phyloP scores from a whole-genome alignment of 2,797 vertebrate genomes.

The Myoxocephalus aenaeus region DNA sequence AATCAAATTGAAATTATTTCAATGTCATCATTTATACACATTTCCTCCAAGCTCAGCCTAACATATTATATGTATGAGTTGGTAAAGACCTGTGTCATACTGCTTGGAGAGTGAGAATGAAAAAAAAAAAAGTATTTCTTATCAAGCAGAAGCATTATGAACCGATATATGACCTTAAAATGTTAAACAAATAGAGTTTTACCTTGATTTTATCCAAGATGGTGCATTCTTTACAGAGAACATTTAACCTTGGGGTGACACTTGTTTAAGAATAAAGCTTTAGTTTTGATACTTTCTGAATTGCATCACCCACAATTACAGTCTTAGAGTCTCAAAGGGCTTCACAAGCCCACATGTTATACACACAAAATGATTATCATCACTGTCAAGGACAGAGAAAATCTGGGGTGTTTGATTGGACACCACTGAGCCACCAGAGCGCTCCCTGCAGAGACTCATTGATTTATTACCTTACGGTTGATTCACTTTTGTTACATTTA shows the following conservation, averaged over 20 bases:
- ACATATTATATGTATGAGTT: no score
- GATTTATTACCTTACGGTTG: background rate
- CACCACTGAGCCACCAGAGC: background rate
- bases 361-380: slow-evolving; percentile 5
- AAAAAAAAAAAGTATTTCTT: no score
- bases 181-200: background rate
- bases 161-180: background rate
- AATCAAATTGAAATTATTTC: background rate
- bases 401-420: background rate
- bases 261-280: background rate
- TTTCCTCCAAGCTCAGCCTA: background rate
- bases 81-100: no score
- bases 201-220: no score
- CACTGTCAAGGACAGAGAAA: background rate
- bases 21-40: background rate
- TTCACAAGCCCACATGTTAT: background rate
- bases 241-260: background rate
- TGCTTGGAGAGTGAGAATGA: no score
- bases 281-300: background rate
- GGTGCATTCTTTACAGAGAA: background rate
- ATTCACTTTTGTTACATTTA: background rate
- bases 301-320: slow-evolving; percentile 5
- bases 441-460: background rate
- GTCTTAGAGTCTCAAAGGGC: background rate
- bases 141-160: background rate